Evolutionary conservation across 1,140 invertebrate genomes (phyloP), one percentile per base, ranked within the genome.

Genomic region (Drosophila saltans): DNA sequence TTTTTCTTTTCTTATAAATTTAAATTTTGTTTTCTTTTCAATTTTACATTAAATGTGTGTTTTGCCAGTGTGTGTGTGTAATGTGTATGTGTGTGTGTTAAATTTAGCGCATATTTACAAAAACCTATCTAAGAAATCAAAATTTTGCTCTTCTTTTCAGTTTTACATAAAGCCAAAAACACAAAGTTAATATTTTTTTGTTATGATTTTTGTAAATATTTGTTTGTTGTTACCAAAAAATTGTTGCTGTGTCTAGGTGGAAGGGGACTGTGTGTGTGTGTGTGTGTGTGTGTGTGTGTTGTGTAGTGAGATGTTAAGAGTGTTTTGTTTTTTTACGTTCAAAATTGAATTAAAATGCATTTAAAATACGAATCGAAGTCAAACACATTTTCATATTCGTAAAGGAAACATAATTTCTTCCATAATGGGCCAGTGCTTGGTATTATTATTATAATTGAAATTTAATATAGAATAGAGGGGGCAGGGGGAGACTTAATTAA

Each of bases 31-130:
- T 36, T 69, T 43, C 56, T 70, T 69, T 43, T 61, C 43, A 39
- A 72, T 16, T 73, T 72, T 72, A 80, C 69, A 90, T 90, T 81
- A 72, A 76, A 78, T 88, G 83, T 48, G 41, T 69, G 60, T 65
- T 63, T 52, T 39, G 21, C 45, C 24, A 24, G 28, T 59, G n/a
- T 65, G 26, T 63, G 40, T 63, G 43, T 58, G 56, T 71, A 60
- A 16, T 16, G 33, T 66, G 33, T 39, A n/a, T 45, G 24, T 63
- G 24, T 63, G 41, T 72, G 33, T 56, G 52, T 69, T 66, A 62
- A 75, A 75, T 81, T 81, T 80, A 79, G 84, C 78, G 85, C 78
- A 88, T 90, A 90, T 90, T 86, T 91, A 90, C 86, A 90, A 86
- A 86, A 75, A 72, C 80, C 59, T 76, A 71, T 74, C 41, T 69